phyloP scores from a whole-genome alignment of 2,888 invertebrate genomes.

The Idaea straminata region DNA sequence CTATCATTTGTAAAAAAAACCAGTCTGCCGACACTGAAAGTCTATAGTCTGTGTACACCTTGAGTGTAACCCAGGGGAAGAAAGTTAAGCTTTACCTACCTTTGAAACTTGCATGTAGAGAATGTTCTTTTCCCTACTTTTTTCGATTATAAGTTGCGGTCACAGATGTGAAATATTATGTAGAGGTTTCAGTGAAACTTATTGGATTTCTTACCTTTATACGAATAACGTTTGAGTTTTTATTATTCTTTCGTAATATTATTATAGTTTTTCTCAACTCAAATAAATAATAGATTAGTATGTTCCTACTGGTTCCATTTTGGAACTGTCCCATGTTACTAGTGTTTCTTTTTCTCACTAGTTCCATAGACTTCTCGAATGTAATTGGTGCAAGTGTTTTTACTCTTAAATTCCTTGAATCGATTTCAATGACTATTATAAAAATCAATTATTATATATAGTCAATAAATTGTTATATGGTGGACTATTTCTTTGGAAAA shows the following conservation, averaged over 20 bases:
- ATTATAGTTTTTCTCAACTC: neutral
- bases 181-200: neutral
- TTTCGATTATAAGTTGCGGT: neutral
- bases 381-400: too few species aligned
- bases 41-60: neutral
- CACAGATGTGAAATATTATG: constrained; percentile 1
- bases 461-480: too few species aligned
- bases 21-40: neutral
- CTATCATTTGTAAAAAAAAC: too few species aligned
- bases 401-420: too few species aligned
- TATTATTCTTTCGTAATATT: neutral
- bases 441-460: too few species aligned
- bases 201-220: neutral
- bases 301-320: too few species aligned
- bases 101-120: neutral
- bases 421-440: too few species aligned
- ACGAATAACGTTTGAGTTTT: neutral
- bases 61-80: neutral
- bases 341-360: too few species aligned
- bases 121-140: neutral
- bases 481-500: too few species aligned
- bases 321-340: too few species aligned
- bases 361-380: too few species aligned
- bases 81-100: neutral
- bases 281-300: too few species aligned